Percentiles rank a stretch among this genome's conserved stretches.
These are phyloP conservation scores for Semaprochilodus insignis DNA, from an alignment of 2,797 vertebrate genomes.

Conservation along the genomic window DNA sequence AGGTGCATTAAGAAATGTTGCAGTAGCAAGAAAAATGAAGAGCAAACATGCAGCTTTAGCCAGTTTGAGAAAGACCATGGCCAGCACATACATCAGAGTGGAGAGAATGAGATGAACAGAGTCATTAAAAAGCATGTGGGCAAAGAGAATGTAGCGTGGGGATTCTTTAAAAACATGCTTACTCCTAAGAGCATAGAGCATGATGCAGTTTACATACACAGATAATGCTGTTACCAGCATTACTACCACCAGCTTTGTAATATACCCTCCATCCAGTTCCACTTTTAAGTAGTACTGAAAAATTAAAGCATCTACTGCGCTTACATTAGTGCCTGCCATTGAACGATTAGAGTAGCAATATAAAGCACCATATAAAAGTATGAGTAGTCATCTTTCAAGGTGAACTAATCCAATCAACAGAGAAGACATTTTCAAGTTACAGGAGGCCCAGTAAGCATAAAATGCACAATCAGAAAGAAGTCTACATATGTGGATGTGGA, in stretches of 20 bases:
- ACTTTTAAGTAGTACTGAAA: background rate
- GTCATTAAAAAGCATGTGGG: constrained; percentile 62
- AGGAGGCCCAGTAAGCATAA: too few species aligned
- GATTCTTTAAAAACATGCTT: constrained; percentile 62
- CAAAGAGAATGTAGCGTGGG: constrained; percentile 62
- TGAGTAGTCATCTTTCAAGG: too few species aligned
- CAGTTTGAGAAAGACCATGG: constrained; percentile 1
- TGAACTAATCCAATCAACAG: too few species aligned
- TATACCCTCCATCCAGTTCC: background rate
- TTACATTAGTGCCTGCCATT: background rate
- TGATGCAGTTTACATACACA: constrained; percentile 58
- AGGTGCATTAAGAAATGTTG: constrained; percentile 54
- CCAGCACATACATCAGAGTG: constrained; percentile 45
- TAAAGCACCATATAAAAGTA: too few species aligned
- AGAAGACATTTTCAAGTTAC: too few species aligned
- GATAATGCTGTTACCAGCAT: constrained; percentile 44
- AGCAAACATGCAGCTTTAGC: constrained; percentile 57
- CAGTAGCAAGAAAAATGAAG: background rate
- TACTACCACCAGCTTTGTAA: constrained; percentile 11
- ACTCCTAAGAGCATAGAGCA: constrained; percentile 61
- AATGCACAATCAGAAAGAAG: too few species aligned
- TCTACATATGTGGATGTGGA: too few species aligned
- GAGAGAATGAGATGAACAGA: constrained; percentile 52
- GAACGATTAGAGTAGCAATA: too few species aligned
- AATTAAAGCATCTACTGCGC: background rate